Base-by-base conservation (phyloP, 1,140 invertebrate species). In the Aleiodes sp. region DNA sequence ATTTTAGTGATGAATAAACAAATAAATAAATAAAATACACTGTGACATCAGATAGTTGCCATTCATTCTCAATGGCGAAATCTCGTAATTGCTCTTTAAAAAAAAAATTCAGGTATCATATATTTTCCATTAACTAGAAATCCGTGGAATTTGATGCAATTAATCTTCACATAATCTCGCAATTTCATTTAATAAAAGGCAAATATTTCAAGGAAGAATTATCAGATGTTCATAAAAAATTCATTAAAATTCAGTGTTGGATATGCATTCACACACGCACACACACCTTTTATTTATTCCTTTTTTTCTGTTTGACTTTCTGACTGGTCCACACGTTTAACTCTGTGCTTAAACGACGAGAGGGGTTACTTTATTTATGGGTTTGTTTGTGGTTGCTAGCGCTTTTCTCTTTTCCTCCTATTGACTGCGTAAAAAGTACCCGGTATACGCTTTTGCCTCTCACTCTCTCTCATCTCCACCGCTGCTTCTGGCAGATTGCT, bases 361-460 rank as follows among this genome's bases (percentile, higher is more conserved):
- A 57, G 24, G 52, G 26, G 21, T 57, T 57, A 57, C 19, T 57
- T 57, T 28, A 57, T 57, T 57, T 57, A 57, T 57, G 26, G 52
- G 52, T 57, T 57, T 57, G 52, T 57, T 57, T 57, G 52, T 57
- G 52, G 52, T 57, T 12, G 26, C 21, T 19, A n/a, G 19, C 10
- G 26, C n/a, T 57, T 57, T n/a, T 57, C 52, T 9, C 24, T 28
- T 29, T 12, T 12, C 21, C 12, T 12, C 52, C 7, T 8, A 29
- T 12, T 12, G 29, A 57, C 7, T 9, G 10, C 8, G 10, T 12
- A 4, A 1, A 57, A 29, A 57, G 4, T n/a, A n/a, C n/a, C n/a
- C n/a, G n/a, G n/a, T n/a, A n/a, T n/a, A n/a, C n/a, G n/a, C n/a
- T n/a, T n/a, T n/a, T n/a, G n/a, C n/a, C n/a, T n/a, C n/a, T n/a